phyloP scores from a whole-genome alignment of 2,797 vertebrate genomes.

The Bovichtus variegatus region DNA sequence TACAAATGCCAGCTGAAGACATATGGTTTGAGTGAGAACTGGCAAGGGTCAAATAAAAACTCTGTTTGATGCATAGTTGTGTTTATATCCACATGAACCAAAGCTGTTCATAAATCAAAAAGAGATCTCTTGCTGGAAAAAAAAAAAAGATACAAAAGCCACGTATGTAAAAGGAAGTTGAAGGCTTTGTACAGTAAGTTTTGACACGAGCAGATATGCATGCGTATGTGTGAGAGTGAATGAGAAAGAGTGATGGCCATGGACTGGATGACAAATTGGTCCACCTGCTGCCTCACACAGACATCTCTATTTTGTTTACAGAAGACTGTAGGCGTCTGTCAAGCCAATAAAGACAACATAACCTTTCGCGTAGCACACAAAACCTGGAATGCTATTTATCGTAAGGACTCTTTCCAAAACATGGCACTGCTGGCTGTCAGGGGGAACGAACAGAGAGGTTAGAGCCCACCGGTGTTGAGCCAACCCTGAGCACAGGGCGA shows the following conservation, averaged over 20 bases:
- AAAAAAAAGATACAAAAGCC: slow-evolving; percentile 20
- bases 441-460: slow-evolving; percentile 14
- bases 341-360: slow-evolving; percentile 75
- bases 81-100: slow-evolving; percentile 51
- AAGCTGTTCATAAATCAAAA: slow-evolving; percentile 46
- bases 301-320: slow-evolving; percentile 75
- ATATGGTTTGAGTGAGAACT: slow-evolving; percentile 71
- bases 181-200: slow-evolving; percentile 22
- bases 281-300: slow-evolving; percentile 74
- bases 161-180: neutral
- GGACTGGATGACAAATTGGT: slow-evolving; percentile 65
- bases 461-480: slow-evolving; percentile 42
- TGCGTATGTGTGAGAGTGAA: slow-evolving; percentile 24
- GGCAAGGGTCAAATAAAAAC: slow-evolving; percentile 73
- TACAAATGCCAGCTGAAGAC: slow-evolving; percentile 76
- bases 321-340: slow-evolving; percentile 66
- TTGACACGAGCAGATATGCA: slow-evolving; percentile 27
- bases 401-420: slow-evolving; percentile 72
- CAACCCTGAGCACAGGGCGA: slow-evolving; percentile 7
- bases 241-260: slow-evolving; percentile 19
- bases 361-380: slow-evolving; percentile 67
- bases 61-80: slow-evolving; percentile 59
- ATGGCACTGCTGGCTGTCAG: slow-evolving; percentile 61
- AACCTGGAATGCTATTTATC: slow-evolving; percentile 77
- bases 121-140: neutral